Conservation (phyloP, 2,888 invertebrate genomes). For the Ptilodon capucinus region DNA sequence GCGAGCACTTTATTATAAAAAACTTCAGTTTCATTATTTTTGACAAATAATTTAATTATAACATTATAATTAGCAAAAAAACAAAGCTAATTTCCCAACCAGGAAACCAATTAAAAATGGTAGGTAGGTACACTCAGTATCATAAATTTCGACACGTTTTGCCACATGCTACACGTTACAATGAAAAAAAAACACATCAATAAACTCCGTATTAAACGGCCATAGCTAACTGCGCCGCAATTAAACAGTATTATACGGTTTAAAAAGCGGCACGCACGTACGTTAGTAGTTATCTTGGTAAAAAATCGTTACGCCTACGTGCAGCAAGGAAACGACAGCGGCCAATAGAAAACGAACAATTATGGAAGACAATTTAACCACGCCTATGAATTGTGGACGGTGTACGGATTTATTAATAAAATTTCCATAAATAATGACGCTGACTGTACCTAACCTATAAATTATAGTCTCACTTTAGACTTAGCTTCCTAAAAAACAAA, state of each 20-base stretch:
- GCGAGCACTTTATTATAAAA: too few relatives aligned
- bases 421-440: too few relatives aligned
- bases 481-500: too few relatives aligned
- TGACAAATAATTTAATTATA: too few relatives aligned
- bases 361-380: slow-evolving; percentile 2
- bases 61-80: too few relatives aligned
- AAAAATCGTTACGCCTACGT: slow-evolving; percentile 6
- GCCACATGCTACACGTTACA: not conserved
- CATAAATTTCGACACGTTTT: not conserved
- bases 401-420: not conserved
- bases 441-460: too few relatives aligned
- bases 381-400: not conserved
- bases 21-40: too few relatives aligned
- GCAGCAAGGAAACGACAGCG: not conserved
- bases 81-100: not conserved
- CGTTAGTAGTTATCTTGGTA: slow-evolving; percentile 1
- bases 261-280: not conserved
- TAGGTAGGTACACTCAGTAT: not conserved
- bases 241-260: not conserved
- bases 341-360: slow-evolving; percentile 3
- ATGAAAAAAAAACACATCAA: not conserved
- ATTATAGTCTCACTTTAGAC: too few relatives aligned
- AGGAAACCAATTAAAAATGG: not conserved
- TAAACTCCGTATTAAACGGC: not conserved
- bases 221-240: not conserved